phyloP scores from a whole-genome alignment of 2,113 vertebrate genomes.

The Pygoscelis adeliae region DNA sequence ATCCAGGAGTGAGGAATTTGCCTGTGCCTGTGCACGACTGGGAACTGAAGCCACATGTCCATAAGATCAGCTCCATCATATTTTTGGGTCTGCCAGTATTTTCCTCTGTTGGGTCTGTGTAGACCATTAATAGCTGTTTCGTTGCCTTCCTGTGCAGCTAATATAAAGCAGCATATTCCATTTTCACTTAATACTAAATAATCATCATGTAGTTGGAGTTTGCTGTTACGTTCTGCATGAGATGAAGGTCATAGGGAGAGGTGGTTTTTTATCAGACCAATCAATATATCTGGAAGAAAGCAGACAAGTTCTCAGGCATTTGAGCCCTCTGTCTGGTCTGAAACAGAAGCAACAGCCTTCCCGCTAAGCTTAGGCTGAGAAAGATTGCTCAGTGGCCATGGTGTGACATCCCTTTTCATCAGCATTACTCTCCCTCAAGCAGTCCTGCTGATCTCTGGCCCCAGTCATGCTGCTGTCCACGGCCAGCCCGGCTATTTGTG shows the following conservation, averaged over 20 bases:
- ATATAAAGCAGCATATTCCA: neutral
- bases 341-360: neutral
- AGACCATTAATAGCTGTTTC: neutral
- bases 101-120: neutral
- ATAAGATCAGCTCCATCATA: neutral
- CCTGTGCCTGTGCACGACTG: neutral
- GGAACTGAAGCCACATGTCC: neutral
- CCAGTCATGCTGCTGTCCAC: rapidly evolving
- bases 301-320: neutral
- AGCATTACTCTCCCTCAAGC: neutral
- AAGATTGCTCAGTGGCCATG: neutral
- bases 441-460: neutral
- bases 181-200: neutral
- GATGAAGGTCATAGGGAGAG: neutral
- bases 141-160: neutral
- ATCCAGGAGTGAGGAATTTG: neutral
- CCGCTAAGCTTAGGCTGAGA: neutral
- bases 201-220: neutral
- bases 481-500: rapidly evolving
- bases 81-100: neutral
- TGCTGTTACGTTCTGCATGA: neutral
- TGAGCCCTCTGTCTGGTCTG: neutral
- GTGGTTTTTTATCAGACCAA: neutral
- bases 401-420: neutral
- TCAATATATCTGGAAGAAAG: neutral